Conservation (phyloP, 2,888 invertebrate genomes). For the Nemotelus pantherinus region DNA sequence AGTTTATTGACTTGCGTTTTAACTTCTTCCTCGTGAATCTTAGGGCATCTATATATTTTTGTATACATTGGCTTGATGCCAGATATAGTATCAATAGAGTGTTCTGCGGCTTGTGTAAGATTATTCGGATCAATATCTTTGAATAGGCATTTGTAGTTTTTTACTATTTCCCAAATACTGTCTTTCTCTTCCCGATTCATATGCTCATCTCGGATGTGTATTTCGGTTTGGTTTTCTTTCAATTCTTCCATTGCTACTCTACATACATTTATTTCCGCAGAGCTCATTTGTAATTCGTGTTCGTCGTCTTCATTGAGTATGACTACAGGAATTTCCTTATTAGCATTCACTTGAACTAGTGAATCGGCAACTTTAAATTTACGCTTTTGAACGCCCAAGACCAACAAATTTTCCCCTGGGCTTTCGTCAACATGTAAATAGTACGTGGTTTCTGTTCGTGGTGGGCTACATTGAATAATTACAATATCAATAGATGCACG, state of each 20-base stretch:
- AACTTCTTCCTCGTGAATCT: slow-evolving; percentile 2
- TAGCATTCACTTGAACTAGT: neutral
- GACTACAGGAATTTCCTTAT: neutral
- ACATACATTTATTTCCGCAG: neutral
- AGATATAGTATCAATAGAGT: neutral
- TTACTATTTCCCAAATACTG: too few species aligned
- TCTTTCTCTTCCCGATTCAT: too few species aligned
- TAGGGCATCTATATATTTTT: neutral
- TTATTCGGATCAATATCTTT: slow-evolving; percentile 5
- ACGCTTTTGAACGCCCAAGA: too few species aligned
- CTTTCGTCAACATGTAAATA: too few species aligned
- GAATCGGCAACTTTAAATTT: slow-evolving; percentile 8
- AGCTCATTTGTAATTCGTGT: neutral
- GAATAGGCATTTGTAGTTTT: too few species aligned
- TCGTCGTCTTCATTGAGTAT: too few species aligned
- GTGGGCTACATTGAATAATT: too few species aligned
- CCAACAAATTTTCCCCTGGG: too few species aligned
- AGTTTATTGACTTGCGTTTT: too few species aligned
- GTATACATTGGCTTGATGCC: slow-evolving; percentile 9
- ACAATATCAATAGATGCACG: too few species aligned
- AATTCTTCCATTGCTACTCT: neutral
- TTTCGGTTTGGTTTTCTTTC: neutral
- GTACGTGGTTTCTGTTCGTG: too few species aligned
- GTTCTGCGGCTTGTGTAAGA: neutral
- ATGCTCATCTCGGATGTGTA: too few species aligned